Evolutionary conservation across 2,888 invertebrate genomes (phyloP).

Genomic region (Crepidodera aurea): DNA sequence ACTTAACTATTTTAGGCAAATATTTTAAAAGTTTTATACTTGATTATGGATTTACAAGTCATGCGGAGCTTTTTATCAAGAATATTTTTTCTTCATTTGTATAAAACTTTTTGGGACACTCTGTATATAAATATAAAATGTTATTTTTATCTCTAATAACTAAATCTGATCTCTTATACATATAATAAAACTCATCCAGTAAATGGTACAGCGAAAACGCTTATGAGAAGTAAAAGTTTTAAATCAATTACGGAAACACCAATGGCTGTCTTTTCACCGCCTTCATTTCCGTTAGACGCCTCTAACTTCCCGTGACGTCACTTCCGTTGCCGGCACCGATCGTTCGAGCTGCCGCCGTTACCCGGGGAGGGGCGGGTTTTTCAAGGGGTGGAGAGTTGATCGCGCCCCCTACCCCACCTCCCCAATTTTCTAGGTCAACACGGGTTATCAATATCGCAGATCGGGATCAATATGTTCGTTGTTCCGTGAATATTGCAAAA

Average conservation of each 20-base stretch:
- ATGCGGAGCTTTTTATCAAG: no score
- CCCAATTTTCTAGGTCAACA: constrained; percentile 13
- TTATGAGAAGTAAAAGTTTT: constrained; percentile 41
- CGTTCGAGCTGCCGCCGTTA: constrained; percentile 28
- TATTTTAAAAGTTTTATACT: no score
- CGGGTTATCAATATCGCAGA: constrained; percentile 9
- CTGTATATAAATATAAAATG: no score
- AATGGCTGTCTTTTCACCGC: constrained; percentile 46
- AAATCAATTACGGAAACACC: constrained; percentile 49
- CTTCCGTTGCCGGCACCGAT: constrained; percentile 42
- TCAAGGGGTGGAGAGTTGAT: neutral
- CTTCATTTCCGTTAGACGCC: constrained; percentile 42
- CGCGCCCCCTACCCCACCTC: neutral
- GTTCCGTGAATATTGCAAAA: neutral
- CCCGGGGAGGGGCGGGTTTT: neutral
- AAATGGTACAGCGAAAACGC: neutral
- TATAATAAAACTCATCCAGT: no score
- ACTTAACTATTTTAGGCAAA: no score
- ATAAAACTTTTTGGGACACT: no score
- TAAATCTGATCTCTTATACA: no score
- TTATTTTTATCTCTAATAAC: no score
- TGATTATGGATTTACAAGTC: no score
- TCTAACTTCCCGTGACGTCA: constrained; percentile 47
- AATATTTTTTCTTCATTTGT: no score
- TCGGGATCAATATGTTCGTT: constrained; percentile 14